Evolutionary conservation across 2,113 vertebrate species (phyloP).

Genomic region (Colossoma macropomum): DNA sequence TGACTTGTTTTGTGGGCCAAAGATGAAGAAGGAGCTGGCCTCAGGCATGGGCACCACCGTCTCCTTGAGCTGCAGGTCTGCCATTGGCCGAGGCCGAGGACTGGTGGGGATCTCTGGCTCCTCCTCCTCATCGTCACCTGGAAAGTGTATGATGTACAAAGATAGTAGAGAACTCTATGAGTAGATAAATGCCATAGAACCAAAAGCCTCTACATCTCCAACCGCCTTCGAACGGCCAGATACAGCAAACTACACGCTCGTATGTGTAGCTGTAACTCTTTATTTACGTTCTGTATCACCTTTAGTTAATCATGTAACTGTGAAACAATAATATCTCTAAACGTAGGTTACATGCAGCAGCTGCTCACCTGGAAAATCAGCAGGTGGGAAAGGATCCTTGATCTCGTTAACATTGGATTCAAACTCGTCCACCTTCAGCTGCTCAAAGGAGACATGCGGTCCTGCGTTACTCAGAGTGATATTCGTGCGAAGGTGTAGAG

Average conservation of each 20-base stretch:
- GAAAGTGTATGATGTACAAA: too few species aligned
- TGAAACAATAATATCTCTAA: too few species aligned
- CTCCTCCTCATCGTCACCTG: conserved; percentile 93
- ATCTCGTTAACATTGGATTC: conserved; percentile 93
- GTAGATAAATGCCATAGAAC: too few species aligned
- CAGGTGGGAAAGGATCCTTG: conserved; percentile 94
- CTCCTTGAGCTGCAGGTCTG: conserved; percentile 92
- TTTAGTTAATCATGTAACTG: too few species aligned
- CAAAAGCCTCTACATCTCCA: too few species aligned
- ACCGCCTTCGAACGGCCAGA: too few species aligned
- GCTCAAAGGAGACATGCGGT: conserved; percentile 59
- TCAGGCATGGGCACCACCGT: conserved; percentile 94
- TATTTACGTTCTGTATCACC: too few species aligned
- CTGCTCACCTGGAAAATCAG: conserved; percentile 90
- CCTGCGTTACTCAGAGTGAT: neutral
- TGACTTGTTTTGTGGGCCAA: conserved; percentile 94
- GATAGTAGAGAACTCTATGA: too few species aligned
- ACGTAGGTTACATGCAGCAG: neutral
- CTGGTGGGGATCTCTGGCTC: conserved; percentile 91
- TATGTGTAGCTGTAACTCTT: too few species aligned
- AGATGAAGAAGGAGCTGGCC: conserved; percentile 93
- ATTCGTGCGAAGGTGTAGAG: neutral
- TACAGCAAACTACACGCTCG: too few species aligned
- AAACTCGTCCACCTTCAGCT: conserved; percentile 94
- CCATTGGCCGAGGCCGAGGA: conserved; percentile 89